These are phyloP conservation scores for Hydrochoerus hydrochaeris DNA, from an alignment of 2,113 vertebrate species.

Conservation along the genomic window DNA sequence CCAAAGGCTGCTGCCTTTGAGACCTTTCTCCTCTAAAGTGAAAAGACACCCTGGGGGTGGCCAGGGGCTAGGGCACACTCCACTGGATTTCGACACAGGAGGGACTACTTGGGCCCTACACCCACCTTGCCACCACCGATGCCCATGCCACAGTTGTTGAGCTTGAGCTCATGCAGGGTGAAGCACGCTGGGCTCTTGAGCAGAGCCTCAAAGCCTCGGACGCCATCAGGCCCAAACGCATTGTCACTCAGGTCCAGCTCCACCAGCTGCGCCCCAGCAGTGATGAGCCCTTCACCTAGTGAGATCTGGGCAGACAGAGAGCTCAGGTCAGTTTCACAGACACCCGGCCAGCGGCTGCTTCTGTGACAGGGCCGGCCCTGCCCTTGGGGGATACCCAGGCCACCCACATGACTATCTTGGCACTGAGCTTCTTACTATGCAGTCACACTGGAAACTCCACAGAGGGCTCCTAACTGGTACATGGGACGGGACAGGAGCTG, in stretches of 20 bases:
- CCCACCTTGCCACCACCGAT: constrained; percentile 97
- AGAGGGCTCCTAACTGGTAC: neutral
- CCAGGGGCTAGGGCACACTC: neutral
- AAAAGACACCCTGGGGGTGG: neutral
- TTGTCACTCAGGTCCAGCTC: constrained; percentile 98
- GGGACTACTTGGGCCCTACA: fast-evolving
- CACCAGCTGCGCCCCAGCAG: constrained; percentile 92
- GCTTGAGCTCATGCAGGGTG: constrained; percentile 93
- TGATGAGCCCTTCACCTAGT: constrained; percentile 94
- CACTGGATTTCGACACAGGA: fast-evolving
- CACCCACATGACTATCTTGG: neutral
- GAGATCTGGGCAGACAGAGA: constrained; percentile 87
- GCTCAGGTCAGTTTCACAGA: neutral
- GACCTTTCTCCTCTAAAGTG: constrained; percentile 11
- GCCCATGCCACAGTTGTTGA: constrained; percentile 99
- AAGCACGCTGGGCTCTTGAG: constrained; percentile 94
- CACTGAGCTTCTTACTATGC: neutral
- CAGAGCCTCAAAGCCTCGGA: constrained; percentile 94
- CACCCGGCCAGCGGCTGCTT: neutral
- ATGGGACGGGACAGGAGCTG: fast-evolving
- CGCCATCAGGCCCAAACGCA: constrained; percentile 97
- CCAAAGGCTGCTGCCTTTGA: neutral
- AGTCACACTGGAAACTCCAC: neutral
- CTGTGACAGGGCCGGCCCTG: neutral
- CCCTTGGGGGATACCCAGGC: neutral